A percentile compares a stretch with the other conserved stretches of the same genome.
Conservation (phyloP, 2,888 invertebrate genomes). For the Sarcophaga variegata region DNA sequence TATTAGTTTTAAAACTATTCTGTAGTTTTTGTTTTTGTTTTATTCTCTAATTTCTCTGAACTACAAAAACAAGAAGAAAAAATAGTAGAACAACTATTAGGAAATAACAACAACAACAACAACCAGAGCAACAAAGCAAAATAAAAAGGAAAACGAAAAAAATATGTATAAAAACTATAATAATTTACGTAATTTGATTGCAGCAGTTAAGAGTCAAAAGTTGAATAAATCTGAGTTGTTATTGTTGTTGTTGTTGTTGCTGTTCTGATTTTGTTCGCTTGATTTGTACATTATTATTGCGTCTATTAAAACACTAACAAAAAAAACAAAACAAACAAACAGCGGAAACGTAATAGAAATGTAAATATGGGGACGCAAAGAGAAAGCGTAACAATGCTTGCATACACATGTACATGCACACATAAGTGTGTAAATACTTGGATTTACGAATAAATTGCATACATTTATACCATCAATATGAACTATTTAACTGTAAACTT, state of each 20-base stretch:
- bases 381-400: neutral
- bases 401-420: too few relatives aligned
- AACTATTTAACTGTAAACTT: conserved; percentile 41
- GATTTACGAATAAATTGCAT: too few relatives aligned
- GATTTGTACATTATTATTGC: conserved; percentile 65
- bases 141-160: conserved; percentile 13
- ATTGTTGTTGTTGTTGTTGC: too few relatives aligned
- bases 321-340: neutral
- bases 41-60: conserved; percentile 51
- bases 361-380: neutral
- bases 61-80: conserved; percentile 31
- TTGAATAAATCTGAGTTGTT: conserved; percentile 64
- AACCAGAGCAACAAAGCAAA: neutral
- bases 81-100: conserved; percentile 62
- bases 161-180: conserved; percentile 46
- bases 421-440: too few relatives aligned
- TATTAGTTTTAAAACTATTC: conserved; percentile 64
- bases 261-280: conserved; percentile 68
- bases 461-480: neutral
- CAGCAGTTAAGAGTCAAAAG: conserved; percentile 69
- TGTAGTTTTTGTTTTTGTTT: neutral
- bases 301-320: conserved; percentile 52
- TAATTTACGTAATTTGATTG: conserved; percentile 69
- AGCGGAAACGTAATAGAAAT: neutral
- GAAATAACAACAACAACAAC: conserved; percentile 27